Base-by-base conservation (phyloP, 2,888 invertebrate genomes). In the Lasioglossum leucozonium region DNA sequence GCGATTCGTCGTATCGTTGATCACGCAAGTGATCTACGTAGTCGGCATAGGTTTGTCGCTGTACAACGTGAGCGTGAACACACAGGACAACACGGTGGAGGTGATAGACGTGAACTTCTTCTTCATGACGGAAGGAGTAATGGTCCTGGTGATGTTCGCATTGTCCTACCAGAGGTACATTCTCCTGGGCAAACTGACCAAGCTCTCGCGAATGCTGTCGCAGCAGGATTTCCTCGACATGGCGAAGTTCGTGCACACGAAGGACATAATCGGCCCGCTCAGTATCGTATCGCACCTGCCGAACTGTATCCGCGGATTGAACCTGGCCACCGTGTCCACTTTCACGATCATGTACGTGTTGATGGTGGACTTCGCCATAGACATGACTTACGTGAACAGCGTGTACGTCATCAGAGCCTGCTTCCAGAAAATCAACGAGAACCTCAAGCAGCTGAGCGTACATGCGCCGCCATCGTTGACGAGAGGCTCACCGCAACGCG, bases 301-400 rank as follows among this genome's bases (percentile, higher is more conserved):
- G 4, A 92, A 91, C 16, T 62, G 90, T 18, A 84, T 79, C 44
- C 75, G 75, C 0, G 3, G 11, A 0, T 44, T 67, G 1, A 0
- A 1, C 0, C 0, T 40, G 0, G 0, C 0, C 11, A 40, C 69
- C 5, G 10, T 69, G 0, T 6, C 0, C 1, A 4, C 42, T 16
- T 3, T 72, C 0, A 16, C 84, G 2, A 6, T 11, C 0, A 6
- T 89, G 0, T 93, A 92, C 67, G 77, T 87, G 6, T 85, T 88
- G 0, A 8, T 87, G 22, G 75, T 88, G 10, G 86, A 91, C 0
- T 92, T 88, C 74, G 34, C 86, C 0, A 83, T 92, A 77, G 93
- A 93, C 82, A 90, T 90, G 65, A 77, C 91, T 0, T 94, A 93
- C 79, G 87, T 91, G 42, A 91, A 93, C 76, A 92, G 89, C 30